phyloP scores from a whole-genome alignment of 2,888 invertebrate species.

The Ypsolopha scabrella region DNA sequence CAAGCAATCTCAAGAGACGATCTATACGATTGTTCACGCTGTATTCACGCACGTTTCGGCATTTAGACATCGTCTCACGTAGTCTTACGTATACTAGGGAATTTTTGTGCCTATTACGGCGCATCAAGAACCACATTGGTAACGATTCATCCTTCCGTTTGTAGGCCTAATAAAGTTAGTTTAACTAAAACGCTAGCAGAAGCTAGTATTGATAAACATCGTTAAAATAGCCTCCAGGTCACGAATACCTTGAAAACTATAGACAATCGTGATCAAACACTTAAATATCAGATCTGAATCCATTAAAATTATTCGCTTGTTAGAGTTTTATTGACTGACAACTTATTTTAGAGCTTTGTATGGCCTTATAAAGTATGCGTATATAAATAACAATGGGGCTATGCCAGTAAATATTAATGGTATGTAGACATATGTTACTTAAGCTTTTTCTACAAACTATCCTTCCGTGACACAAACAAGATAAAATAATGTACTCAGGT shows the following conservation, averaged over 20 bases:
- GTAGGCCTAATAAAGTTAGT: constrained; percentile 2
- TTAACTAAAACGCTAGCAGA: constrained; percentile 3
- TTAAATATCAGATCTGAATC: background rate
- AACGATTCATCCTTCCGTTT: background rate
- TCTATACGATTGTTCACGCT: background rate
- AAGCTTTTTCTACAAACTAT: constrained; percentile 16
- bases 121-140: too few species aligned
- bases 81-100: background rate
- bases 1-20: background rate
- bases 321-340: constrained; percentile 5
- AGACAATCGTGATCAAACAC: background rate
- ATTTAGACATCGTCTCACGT: background rate
- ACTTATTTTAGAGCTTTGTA: constrained; percentile 3
- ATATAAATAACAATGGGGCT: constrained; percentile 7
- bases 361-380: background rate
- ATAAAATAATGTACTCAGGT: too few species aligned
- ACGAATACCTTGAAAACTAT: background rate
- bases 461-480: constrained; percentile 13
- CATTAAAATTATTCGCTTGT: background rate
- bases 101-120: background rate
- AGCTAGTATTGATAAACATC: background rate
- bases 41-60: background rate
- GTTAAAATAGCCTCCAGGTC: background rate
- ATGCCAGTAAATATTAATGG: constrained; percentile 5
- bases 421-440: constrained; percentile 4